Conservation (phyloP, 2,888 invertebrate genomes). For the Drosophila limbata region DNA sequence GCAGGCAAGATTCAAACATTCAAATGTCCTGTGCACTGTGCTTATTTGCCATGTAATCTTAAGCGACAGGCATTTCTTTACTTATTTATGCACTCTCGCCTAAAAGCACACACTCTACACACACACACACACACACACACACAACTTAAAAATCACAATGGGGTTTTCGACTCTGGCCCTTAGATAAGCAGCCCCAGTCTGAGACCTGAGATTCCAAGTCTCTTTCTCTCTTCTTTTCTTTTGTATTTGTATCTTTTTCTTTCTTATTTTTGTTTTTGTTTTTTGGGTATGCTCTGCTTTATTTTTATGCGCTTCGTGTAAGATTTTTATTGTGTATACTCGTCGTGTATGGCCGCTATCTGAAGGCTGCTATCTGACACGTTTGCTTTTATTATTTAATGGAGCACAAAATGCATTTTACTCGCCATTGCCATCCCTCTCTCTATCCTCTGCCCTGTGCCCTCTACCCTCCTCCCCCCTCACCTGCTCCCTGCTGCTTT, state of each 20-base stretch:
- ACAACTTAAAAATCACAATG: slow-evolving; percentile 83
- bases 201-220: slow-evolving; percentile 55
- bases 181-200: slow-evolving; percentile 66
- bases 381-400: slow-evolving; percentile 84
- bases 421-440: slow-evolving; percentile 53
- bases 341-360: slow-evolving; percentile 63
- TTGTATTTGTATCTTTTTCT: slow-evolving; percentile 12
- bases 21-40: slow-evolving; percentile 59
- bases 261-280: slow-evolving; percentile 1
- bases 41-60: slow-evolving; percentile 80
- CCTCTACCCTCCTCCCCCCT: slow-evolving; percentile 14
- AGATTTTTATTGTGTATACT: slow-evolving; percentile 80
- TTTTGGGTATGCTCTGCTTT: slow-evolving; percentile 56
- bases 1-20: slow-evolving; percentile 62
- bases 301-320: slow-evolving; percentile 81
- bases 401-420: slow-evolving; percentile 83
- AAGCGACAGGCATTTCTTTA: slow-evolving; percentile 82
- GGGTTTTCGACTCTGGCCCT: slow-evolving; percentile 68
- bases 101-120: slow-evolving; percentile 49
- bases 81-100: slow-evolving; percentile 74
- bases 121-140: slow-evolving; percentile 31
- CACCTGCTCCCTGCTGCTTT: slow-evolving; percentile 25
- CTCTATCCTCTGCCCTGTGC: neutral
- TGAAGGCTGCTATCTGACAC: slow-evolving; percentile 72
- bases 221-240: neutral